Evolutionary conservation across 2,113 vertebrate species (phyloP).

Genomic region (Albula glossodonta): DNA sequence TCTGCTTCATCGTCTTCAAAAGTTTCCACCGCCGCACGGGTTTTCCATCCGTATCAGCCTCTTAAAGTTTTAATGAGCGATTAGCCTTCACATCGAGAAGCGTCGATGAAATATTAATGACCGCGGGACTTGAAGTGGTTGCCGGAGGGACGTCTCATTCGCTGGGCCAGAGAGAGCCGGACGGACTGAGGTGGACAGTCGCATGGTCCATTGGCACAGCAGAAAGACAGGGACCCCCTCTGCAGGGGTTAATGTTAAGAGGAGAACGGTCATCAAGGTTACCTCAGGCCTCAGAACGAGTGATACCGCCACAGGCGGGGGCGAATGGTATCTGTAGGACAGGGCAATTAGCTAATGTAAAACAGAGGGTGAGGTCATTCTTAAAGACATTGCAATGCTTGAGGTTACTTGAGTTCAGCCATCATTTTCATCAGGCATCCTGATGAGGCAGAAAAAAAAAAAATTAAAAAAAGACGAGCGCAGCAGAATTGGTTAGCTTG

Average conservation of each 20-base stretch:
- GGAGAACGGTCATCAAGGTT: background rate
- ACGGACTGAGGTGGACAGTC: conserved; percentile 35
- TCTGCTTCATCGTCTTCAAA: background rate
- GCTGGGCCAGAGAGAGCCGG: conserved; percentile 48
- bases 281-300: background rate
- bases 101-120: conserved; percentile 63
- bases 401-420: no score
- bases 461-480: no score
- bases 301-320: background rate
- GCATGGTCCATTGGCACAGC: conserved; percentile 17
- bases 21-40: conserved; percentile 40
- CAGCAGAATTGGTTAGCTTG: no score
- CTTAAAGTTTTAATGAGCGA: conserved; percentile 60
- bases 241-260: background rate
- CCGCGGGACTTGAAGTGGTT: conserved; percentile 49
- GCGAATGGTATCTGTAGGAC: background rate
- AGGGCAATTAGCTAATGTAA: background rate
- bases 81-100: conserved; percentile 54
- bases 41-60: conserved; percentile 56
- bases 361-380: background rate
- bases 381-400: no score
- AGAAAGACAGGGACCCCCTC: conserved; percentile 2
- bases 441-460: no score
- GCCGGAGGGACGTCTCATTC: conserved; percentile 54
- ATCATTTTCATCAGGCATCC: no score